phyloP scores from a whole-genome alignment of 2,113 vertebrate genomes.

The Meles meles region DNA sequence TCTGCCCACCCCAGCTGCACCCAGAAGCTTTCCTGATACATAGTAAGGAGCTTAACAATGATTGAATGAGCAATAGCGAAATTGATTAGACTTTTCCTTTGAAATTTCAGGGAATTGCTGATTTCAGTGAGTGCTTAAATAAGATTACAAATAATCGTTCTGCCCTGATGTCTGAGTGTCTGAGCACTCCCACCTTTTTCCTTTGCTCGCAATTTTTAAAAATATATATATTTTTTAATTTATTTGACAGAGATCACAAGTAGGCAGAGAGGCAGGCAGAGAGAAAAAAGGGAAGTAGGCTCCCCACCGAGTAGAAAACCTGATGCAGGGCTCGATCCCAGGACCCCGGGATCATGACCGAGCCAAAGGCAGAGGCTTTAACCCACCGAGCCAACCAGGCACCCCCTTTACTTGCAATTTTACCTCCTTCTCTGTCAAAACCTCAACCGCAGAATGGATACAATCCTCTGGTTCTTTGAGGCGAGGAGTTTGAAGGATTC shows the following conservation, averaged over 20 bases:
- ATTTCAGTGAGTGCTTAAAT: background rate
- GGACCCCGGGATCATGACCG: too few species aligned
- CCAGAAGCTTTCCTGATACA: background rate
- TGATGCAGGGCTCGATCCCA: too few species aligned
- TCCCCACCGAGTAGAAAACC: too few species aligned
- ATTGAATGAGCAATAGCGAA: background rate
- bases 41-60: background rate
- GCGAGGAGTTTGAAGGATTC: background rate
- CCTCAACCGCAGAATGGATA: background rate
- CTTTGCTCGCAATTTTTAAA: background rate
- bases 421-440: background rate
- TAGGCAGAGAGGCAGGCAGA: too few species aligned
- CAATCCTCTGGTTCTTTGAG: background rate
- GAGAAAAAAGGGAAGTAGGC: too few species aligned
- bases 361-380: too few species aligned
- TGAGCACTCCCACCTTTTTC: background rate
- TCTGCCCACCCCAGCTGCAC: accelerated
- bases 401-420: background rate
- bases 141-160: background rate
- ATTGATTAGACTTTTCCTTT: background rate
- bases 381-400: too few species aligned
- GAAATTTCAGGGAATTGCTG: background rate
- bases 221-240: too few species aligned
- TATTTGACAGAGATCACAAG: too few species aligned
- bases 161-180: background rate